Percentiles rank a stretch among this genome's conserved stretches.
Conservation (phyloP, 2,888 invertebrate genomes). For the Pristionchus japonicus region DNA sequence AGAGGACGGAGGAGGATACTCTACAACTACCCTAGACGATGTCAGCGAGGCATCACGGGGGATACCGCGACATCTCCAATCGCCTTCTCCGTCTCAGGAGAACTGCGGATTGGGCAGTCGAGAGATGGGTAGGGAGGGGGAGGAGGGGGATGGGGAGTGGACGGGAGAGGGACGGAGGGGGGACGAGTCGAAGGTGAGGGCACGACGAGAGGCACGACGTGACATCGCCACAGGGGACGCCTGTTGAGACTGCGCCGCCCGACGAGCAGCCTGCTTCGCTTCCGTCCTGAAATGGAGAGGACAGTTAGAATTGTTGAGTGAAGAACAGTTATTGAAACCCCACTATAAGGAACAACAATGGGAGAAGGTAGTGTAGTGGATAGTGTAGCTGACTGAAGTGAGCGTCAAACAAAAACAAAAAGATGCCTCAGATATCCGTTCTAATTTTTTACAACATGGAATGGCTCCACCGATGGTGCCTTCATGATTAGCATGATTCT, state of each 20-base stretch:
- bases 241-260: background rate
- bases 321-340: too few relatives aligned
- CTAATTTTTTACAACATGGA: constrained; percentile 48
- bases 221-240: background rate
- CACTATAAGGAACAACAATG: background rate
- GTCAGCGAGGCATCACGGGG: background rate
- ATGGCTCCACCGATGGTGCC: constrained; percentile 44
- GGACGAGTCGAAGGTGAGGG: background rate
- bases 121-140: too few relatives aligned
- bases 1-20: background rate
- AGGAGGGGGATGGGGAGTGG: background rate
- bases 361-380: background rate
- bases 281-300: constrained; percentile 2
- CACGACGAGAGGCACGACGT: constrained; percentile 30
- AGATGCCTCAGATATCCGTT: constrained; percentile 48
- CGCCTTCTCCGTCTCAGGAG: constrained; percentile 15
- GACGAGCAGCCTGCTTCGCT: too few relatives aligned
- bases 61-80: background rate
- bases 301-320: too few relatives aligned
- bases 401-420: too few relatives aligned
- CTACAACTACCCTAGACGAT: background rate
- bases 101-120: constrained; percentile 31
- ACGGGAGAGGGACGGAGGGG: background rate
- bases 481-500: constrained; percentile 49
- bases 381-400: too few relatives aligned